Evolutionary conservation across 2,888 invertebrate species (phyloP).

Genomic region (Branchipolynoe longqiensis): DNA sequence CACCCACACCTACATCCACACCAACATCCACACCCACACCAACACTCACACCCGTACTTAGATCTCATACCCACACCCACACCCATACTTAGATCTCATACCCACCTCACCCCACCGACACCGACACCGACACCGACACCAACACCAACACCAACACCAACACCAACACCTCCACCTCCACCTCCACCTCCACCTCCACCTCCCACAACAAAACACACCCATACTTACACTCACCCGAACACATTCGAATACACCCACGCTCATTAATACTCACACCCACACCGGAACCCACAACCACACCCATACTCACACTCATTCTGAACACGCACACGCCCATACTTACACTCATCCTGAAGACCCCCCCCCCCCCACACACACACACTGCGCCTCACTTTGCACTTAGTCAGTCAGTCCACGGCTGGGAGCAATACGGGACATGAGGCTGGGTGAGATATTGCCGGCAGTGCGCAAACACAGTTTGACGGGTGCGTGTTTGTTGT

Average conservation of each 20-base stretch:
- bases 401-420: neutral
- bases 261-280: too few relatives aligned
- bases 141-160: constrained; percentile 3
- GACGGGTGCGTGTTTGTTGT: neutral
- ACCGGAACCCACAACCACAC: too few relatives aligned
- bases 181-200: neutral
- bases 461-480: neutral
- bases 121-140: constrained; percentile 18
- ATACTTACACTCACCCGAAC: too few relatives aligned
- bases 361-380: neutral
- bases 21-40: neutral
- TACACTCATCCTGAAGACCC: too few relatives aligned
- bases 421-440: constrained; percentile 38
- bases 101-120: neutral
- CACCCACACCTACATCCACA: too few relatives aligned
- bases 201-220: too few relatives aligned
- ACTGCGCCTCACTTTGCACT: neutral
- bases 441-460: constrained; percentile 26
- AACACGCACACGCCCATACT: too few relatives aligned
- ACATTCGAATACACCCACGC: too few relatives aligned
- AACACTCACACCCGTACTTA: too few relatives aligned
- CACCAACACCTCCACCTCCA: neutral
- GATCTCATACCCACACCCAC: neutral
- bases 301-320: too few relatives aligned
- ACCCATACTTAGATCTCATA: too few relatives aligned